Evolutionary conservation across 2,797 vertebrate species (phyloP).

Genomic region (Gallinago nigripennis): DNA sequence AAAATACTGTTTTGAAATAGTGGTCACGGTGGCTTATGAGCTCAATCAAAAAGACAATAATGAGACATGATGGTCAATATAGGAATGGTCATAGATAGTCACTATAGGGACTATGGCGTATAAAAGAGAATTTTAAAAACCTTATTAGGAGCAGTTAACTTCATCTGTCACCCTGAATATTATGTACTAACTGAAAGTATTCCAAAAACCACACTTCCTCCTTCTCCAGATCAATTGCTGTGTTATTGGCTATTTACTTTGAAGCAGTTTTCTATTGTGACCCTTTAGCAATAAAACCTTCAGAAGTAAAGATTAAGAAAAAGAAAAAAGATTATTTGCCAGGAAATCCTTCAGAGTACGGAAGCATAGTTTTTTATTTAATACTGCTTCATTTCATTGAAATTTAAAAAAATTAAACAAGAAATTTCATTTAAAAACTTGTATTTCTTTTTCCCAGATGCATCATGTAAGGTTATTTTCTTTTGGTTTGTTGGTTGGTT

Average conservation of each 20-base stretch:
- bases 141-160: neutral
- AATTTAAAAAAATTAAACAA: neutral
- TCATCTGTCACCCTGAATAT: neutral
- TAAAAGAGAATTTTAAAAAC: neutral
- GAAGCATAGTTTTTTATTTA: neutral
- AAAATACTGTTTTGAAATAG: neutral
- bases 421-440: neutral
- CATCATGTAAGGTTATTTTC: neutral
- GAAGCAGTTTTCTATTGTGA: neutral
- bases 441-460: neutral
- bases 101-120: neutral
- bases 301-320: neutral
- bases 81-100: neutral
- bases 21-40: neutral
- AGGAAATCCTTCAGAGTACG: neutral
- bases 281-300: neutral
- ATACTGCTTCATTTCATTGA: neutral
- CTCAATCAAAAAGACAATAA: neutral
- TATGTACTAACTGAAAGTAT: neutral
- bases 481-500: neutral
- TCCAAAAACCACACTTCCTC: neutral
- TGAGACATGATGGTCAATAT: neutral
- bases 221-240: neutral
- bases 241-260: neutral
- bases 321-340: neutral